Conservation (phyloP, 2,797 vertebrate species). For the Sebastes aleutianus region DNA sequence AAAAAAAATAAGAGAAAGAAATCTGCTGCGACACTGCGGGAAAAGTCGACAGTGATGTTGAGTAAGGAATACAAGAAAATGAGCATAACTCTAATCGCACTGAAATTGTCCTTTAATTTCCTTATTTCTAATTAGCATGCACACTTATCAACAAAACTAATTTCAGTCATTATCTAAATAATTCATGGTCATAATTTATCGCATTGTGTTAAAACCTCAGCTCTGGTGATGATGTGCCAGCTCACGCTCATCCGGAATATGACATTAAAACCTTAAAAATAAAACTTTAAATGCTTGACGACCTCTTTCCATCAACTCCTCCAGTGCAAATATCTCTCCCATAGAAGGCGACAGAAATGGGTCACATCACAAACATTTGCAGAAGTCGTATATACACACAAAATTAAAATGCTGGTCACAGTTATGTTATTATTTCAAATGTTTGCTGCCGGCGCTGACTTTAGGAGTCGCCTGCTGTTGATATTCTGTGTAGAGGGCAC, state of each 20-base stretch:
- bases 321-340: background rate
- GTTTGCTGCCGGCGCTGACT: background rate
- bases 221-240: conserved; percentile 1
- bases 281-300: conserved; percentile 35
- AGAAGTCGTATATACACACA: background rate
- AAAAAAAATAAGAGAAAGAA: background rate
- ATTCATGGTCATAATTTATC: conserved; percentile 22
- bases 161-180: conserved; percentile 28
- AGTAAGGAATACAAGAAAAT: background rate
- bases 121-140: conserved; percentile 16
- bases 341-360: conserved; percentile 42
- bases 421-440: conserved; percentile 9
- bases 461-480: background rate
- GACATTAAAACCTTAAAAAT: conserved; percentile 22
- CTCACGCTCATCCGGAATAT: conserved; percentile 1
- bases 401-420: conserved; percentile 31
- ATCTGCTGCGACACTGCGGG: background rate
- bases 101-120: conserved; percentile 7
- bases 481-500: background rate
- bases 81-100: background rate
- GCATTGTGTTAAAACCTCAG: conserved; percentile 26
- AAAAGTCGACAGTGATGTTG: background rate
- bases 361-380: conserved; percentile 45
- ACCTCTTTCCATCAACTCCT: conserved; percentile 15
- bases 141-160: conserved; percentile 24